phyloP scores from a whole-genome alignment of 2,888 invertebrate genomes.

The Eumerus sabulonum region DNA sequence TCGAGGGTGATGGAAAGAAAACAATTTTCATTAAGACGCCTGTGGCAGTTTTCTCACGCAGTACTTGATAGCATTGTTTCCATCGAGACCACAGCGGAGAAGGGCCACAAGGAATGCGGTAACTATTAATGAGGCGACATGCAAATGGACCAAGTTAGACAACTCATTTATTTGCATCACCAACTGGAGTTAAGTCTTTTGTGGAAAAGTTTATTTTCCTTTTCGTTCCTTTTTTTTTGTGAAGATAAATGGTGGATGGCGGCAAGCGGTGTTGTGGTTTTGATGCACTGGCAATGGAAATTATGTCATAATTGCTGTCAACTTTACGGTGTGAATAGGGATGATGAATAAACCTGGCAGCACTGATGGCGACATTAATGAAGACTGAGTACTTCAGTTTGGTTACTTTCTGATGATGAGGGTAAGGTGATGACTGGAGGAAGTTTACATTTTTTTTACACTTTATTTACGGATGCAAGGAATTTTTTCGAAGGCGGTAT shows the following conservation, averaged over 20 bases:
- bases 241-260: conserved; percentile 1
- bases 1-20: conserved; percentile 41
- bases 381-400: conserved; percentile 46
- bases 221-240: conserved; percentile 1
- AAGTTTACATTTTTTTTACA: neutral
- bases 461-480: neutral
- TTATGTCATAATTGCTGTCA: conserved; percentile 51
- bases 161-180: conserved; percentile 63
- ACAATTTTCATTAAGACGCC: conserved; percentile 68
- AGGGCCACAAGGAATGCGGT: conserved; percentile 37
- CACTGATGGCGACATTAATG: conserved; percentile 56
- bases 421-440: neutral
- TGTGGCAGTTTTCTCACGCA: conserved; percentile 55
- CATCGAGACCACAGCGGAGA: no score
- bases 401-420: neutral
- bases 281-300: neutral
- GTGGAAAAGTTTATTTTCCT: conserved; percentile 4
- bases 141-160: conserved; percentile 59
- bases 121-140: conserved; percentile 64
- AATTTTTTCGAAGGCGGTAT: neutral
- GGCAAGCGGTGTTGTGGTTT: neutral
- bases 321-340: neutral
- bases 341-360: conserved; percentile 36
- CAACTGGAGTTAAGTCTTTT: conserved; percentile 37
- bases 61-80: conserved; percentile 39